Conservation (phyloP, 2,888 invertebrate species). For the Drosophila planitibia region DNA sequence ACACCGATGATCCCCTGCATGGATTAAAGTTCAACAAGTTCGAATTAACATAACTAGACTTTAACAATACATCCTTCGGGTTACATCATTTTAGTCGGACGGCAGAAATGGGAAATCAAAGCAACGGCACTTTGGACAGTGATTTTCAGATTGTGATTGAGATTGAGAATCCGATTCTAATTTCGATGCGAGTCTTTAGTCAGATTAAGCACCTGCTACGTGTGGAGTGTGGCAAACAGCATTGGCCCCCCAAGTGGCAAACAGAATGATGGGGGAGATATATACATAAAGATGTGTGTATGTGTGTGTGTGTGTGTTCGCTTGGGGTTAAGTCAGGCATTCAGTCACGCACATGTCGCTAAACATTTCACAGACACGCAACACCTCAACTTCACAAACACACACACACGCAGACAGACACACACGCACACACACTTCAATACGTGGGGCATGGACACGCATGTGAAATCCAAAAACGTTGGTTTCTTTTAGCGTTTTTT, state of each 20-base stretch:
- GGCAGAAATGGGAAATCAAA: conserved; percentile 26
- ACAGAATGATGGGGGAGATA: not conserved
- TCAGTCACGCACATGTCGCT: conserved; percentile 72
- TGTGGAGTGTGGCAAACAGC: conserved; percentile 40
- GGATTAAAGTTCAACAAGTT: not conserved
- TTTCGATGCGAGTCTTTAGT: conserved; percentile 50
- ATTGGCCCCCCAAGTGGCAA: conserved; percentile 1
- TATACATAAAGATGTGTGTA: not conserved
- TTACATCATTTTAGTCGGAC: not conserved
- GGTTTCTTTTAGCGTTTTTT: conserved; percentile 28
- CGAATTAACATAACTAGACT: not conserved
- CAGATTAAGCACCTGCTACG: conserved; percentile 59
- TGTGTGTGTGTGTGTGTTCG: conserved; percentile 8
- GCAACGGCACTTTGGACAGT: conserved; percentile 9
- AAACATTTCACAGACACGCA: conserved; percentile 75
- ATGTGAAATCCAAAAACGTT: conserved; percentile 34
- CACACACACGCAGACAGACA: conserved; percentile 10
- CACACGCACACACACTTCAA: conserved; percentile 8
- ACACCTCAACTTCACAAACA: conserved; percentile 55
- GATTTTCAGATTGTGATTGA: conserved; percentile 37
- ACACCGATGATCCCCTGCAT: not conserved
- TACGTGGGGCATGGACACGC: conserved; percentile 31
- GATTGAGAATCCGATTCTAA: conserved; percentile 46
- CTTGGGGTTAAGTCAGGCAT: conserved; percentile 44
- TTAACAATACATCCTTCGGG: not conserved